Percentiles rank a stretch among this genome's conserved stretches.
These are phyloP conservation scores for Lepidurus packardi DNA, from an alignment of 1,140 invertebrate species.

Conservation along the genomic window DNA sequence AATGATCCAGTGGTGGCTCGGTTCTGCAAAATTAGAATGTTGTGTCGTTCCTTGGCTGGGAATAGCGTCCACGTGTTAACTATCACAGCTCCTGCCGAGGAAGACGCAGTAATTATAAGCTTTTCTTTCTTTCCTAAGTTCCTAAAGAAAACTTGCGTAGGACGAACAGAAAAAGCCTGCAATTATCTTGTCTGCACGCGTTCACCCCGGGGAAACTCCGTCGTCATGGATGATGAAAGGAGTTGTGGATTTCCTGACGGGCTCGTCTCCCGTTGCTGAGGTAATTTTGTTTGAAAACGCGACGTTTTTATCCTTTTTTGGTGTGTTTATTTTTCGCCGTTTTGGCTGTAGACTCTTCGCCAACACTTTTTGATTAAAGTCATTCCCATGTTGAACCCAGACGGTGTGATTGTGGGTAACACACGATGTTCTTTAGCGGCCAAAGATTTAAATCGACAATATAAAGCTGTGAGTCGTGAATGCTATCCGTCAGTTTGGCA, in stretches of 20 bases:
- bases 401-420: slow-evolving; percentile 91
- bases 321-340: background rate
- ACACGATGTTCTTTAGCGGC: slow-evolving; percentile 82
- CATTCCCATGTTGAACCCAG: slow-evolving; percentile 92
- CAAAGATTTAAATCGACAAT: slow-evolving; percentile 81
- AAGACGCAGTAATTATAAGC: slow-evolving; percentile 28
- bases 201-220: slow-evolving; percentile 93
- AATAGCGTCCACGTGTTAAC: slow-evolving; percentile 90
- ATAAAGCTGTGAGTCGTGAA: slow-evolving; percentile 71
- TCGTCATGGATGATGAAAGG: slow-evolving; percentile 97
- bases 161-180: slow-evolving; percentile 64
- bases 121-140: background rate
- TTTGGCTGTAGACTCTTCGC: slow-evolving; percentile 59
- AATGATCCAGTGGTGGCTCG: slow-evolving; percentile 72
- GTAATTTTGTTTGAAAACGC: slow-evolving; percentile 39
- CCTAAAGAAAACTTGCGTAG: slow-evolving; percentile 32
- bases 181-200: slow-evolving; percentile 79
- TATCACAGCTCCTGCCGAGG: slow-evolving; percentile 55
- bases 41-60: slow-evolving; percentile 80
- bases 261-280: slow-evolving; percentile 48
- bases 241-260: slow-evolving; percentile 81
- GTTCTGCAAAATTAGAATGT: slow-evolving; percentile 66
- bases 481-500: slow-evolving; percentile 91
- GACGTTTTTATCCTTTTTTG: slow-evolving; percentile 37
- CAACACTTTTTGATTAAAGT: slow-evolving; percentile 93